Conservation (phyloP, 2,113 vertebrate species). For the Corydoras maculifer region DNA sequence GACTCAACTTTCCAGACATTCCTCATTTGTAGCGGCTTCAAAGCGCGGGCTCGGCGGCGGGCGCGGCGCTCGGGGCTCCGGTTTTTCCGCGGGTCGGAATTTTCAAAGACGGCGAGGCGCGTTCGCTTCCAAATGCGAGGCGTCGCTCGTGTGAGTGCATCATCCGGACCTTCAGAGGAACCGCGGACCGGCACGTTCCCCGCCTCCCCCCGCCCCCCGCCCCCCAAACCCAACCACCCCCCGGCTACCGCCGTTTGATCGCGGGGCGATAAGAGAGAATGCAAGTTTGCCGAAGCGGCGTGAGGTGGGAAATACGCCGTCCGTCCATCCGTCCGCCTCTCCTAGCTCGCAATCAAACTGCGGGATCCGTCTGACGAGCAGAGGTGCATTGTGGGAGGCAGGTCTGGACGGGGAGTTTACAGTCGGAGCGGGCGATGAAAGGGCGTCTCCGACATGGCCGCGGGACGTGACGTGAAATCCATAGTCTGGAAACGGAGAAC, state of each 20-base stretch:
- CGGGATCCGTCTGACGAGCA: conserved; percentile 5
- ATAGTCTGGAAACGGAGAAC: too few species aligned
- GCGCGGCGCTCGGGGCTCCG: neutral
- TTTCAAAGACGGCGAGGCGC: conserved; percentile 13
- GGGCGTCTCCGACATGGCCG: neutral
- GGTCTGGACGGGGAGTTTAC: neutral
- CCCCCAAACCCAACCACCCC: neutral
- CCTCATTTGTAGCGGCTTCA: conserved; percentile 25
- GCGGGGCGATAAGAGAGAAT: conserved; percentile 47
- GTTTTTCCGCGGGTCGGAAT: neutral
- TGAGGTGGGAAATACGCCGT: conserved; percentile 31
- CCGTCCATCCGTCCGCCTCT: neutral
- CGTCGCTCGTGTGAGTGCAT: conserved; percentile 4
- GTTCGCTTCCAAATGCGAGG: conserved; percentile 10
- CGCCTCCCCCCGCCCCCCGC: too few species aligned
- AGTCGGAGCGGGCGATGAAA: too few species aligned
- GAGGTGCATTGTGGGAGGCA: conserved; percentile 10
- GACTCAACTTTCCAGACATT: conserved; percentile 21
- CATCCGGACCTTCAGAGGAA: conserved; percentile 10
- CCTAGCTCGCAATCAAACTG: neutral
- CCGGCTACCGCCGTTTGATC: conserved; percentile 45
- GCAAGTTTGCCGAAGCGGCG: conserved; percentile 40
- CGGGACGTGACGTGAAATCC: too few species aligned
- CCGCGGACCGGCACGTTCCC: neutral
- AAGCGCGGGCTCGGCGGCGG: neutral